These are phyloP conservation scores for Toxostoma redivivum DNA, from an alignment of 2,113 vertebrate genomes.

Conservation along the genomic window DNA sequence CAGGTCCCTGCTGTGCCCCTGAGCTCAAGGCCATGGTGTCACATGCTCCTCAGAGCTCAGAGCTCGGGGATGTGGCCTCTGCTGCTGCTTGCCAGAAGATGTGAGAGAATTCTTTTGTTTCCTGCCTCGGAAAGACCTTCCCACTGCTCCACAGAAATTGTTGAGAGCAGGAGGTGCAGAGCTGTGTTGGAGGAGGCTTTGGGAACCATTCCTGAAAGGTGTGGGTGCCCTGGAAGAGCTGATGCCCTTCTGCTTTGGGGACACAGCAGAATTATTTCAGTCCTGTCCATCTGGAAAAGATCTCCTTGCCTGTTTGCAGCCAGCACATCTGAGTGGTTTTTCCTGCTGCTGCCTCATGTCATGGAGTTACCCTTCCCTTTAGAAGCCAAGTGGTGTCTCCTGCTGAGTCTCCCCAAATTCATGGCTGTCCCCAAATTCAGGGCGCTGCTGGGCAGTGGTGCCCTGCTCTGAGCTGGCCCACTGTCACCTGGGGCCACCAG, in stretches of 20 bases:
- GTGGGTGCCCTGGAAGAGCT: neutral
- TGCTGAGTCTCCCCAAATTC: neutral
- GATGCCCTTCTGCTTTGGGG: neutral
- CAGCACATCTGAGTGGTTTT: neutral
- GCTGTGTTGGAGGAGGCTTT: neutral
- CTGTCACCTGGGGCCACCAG: neutral
- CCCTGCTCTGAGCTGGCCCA: neutral
- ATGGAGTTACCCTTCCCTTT: neutral
- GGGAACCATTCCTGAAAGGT: rapidly evolving
- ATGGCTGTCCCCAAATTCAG: rapidly evolving
- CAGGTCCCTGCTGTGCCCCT: neutral
- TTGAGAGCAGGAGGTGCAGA: neutral
- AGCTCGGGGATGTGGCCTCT: neutral
- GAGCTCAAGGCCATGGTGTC: neutral
- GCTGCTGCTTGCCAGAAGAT: neutral
- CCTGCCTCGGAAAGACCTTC: neutral
- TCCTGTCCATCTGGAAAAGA: neutral
- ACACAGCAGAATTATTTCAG: neutral
- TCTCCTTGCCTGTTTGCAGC: neutral
- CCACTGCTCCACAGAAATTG: neutral
- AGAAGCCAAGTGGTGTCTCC: neutral
- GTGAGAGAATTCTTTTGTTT: neutral
- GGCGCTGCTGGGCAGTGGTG: neutral
- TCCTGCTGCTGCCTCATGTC: neutral
- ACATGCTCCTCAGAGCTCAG: neutral